Evolutionary conservation across 2,113 vertebrate genomes (phyloP).

Genomic region (Corydoras sp.): DNA sequence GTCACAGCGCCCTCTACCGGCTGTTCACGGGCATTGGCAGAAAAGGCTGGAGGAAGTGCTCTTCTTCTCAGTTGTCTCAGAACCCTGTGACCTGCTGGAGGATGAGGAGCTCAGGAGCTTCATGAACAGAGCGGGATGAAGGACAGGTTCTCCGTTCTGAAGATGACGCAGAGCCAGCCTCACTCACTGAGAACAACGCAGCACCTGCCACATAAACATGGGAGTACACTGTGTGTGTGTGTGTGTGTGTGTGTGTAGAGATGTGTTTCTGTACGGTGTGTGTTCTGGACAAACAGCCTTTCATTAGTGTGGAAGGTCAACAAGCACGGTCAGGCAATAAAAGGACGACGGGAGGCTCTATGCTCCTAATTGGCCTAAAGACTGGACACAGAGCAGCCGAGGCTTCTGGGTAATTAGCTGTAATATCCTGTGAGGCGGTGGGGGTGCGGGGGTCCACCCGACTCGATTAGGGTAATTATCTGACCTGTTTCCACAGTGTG

Average conservation of each 20-base stretch:
- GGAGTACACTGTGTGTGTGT: too few species aligned
- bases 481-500: slow-evolving; percentile 62
- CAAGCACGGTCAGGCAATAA: slow-evolving; percentile 61
- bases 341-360: slow-evolving; percentile 52
- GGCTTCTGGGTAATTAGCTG: slow-evolving; percentile 72
- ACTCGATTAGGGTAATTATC: slow-evolving; percentile 74
- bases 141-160: too few species aligned
- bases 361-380: slow-evolving; percentile 65
- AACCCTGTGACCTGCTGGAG: too few species aligned
- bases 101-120: too few species aligned
- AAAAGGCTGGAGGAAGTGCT: too few species aligned
- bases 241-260: neutral
- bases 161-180: too few species aligned
- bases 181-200: neutral
- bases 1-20: too few species aligned
- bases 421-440: slow-evolving; percentile 66
- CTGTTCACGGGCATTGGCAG: too few species aligned
- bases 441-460: slow-evolving; percentile 50
- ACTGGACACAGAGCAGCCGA: slow-evolving; percentile 61
- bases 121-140: too few species aligned
- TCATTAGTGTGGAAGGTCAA: slow-evolving; percentile 65
- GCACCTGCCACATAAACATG: too few species aligned
- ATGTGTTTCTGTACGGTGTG: neutral
- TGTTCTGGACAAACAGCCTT: neutral
- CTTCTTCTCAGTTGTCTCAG: too few species aligned